Conservation (phyloP, 2,888 invertebrate species). For the Mystacides longicornis region DNA sequence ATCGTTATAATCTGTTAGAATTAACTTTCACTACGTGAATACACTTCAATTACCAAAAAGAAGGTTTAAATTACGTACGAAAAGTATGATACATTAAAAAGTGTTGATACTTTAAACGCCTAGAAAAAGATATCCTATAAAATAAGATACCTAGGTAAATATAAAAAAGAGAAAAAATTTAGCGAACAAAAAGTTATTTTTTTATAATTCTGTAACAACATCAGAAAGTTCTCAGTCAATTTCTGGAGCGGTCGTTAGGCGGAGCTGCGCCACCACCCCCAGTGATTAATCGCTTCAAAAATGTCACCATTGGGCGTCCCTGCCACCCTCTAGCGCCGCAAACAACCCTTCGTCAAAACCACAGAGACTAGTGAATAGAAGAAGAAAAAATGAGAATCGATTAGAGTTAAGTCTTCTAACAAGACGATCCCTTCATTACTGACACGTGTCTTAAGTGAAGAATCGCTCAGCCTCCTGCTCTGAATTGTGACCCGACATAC, state of each 20-base stretch:
- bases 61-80: no score
- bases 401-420: background rate
- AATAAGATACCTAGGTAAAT: no score
- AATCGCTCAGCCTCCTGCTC: background rate
- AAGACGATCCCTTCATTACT: background rate
- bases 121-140: no score
- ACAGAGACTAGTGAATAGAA: conserved; percentile 16
- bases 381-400: conserved; percentile 15
- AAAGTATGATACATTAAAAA: no score
- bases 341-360: conserved; percentile 12
- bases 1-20: no score
- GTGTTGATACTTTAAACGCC: no score
- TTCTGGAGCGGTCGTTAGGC: conserved; percentile 9
- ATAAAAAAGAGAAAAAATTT: no score
- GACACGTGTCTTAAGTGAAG: background rate
- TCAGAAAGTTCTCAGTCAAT: conserved; percentile 5
- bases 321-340: conserved; percentile 6
- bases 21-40: no score
- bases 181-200: background rate
- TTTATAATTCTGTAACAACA: conserved; percentile 2
- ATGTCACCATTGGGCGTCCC: conserved; percentile 18
- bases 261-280: conserved; percentile 8
- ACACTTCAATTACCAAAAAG: no score
- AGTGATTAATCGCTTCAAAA: conserved; percentile 25
- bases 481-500: no score